These are phyloP conservation scores for Picus viridis DNA, from an alignment of 2,797 vertebrate species.

Conservation along the genomic window DNA sequence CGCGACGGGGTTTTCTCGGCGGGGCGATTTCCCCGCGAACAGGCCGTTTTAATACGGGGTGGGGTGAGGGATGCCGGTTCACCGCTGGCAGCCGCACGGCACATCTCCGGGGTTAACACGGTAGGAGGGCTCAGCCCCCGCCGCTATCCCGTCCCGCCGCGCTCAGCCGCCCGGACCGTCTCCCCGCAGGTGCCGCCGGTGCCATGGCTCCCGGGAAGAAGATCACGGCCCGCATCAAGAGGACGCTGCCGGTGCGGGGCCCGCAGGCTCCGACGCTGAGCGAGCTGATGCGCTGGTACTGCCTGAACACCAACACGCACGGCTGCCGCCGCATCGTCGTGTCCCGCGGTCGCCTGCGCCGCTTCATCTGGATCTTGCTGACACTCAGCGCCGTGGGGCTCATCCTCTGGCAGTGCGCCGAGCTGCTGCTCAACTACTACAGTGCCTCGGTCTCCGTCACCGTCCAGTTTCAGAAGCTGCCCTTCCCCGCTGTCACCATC, in stretches of 20 bases:
- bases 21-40: no score
- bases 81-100: not conserved
- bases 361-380: slow-evolving; percentile 79
- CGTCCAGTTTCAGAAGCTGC: slow-evolving; percentile 81
- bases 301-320: slow-evolving; percentile 84
- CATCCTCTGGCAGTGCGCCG: slow-evolving; percentile 82
- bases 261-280: slow-evolving; percentile 81
- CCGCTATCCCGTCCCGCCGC: not conserved
- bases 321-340: slow-evolving; percentile 85
- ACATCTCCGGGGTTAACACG: not conserved
- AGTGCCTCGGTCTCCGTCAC: slow-evolving; percentile 81
- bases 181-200: not conserved
- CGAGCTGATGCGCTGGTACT: slow-evolving; percentile 84
- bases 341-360: slow-evolving; percentile 80
- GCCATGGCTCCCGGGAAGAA: slow-evolving; percentile 25
- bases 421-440: slow-evolving; percentile 80
- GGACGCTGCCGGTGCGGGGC: slow-evolving; percentile 78
- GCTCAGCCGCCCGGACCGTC: not conserved
- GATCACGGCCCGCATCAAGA: slow-evolving; percentile 49
- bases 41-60: not conserved
- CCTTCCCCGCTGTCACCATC: slow-evolving; percentile 83
- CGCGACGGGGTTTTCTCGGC: no score
- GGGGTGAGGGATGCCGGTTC: not conserved
- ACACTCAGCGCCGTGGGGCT: slow-evolving; percentile 79
- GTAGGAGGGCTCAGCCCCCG: not conserved